These are phyloP conservation scores for Decapterus maruadsi DNA, from an alignment of 2,797 vertebrate species.

Conservation along the genomic window DNA sequence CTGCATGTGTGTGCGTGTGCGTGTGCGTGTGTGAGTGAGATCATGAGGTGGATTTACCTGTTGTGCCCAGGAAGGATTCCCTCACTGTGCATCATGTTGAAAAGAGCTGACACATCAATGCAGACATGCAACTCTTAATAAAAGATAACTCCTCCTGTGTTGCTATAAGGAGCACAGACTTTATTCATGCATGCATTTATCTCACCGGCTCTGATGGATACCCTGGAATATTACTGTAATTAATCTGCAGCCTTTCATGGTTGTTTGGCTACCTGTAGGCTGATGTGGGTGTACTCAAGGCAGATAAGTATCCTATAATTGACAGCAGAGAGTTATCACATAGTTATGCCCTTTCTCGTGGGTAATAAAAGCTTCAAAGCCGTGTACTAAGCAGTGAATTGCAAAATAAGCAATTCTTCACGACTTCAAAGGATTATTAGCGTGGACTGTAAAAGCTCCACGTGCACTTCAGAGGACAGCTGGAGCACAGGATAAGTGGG, in stretches of 20 bases:
- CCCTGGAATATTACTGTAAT: background rate
- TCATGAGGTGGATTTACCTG: constrained; percentile 31
- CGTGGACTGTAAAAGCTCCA: background rate
- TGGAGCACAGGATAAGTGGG: constrained; percentile 6
- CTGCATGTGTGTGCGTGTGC: constrained; percentile 1
- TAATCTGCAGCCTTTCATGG: constrained; percentile 4
- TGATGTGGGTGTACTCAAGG: background rate
- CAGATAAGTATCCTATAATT: constrained; percentile 28
- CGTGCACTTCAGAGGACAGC: constrained; percentile 15
- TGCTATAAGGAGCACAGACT: background rate
- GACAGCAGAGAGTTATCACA: constrained; percentile 32
- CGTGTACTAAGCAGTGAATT: constrained; percentile 15
- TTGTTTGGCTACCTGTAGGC: constrained; percentile 13
- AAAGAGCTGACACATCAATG: background rate
- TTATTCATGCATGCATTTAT: background rate
- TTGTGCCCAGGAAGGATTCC: constrained; percentile 22
- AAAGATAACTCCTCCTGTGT: background rate
- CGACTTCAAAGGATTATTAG: constrained; percentile 21
- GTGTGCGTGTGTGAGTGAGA: background rate
- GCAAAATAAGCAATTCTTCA: background rate
- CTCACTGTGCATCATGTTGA: constrained; percentile 2
- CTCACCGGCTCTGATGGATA: background rate
- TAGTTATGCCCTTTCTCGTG: constrained; percentile 21
- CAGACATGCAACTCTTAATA: background rate
- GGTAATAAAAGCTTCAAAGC: constrained; percentile 34